Conservation (phyloP, 2,797 vertebrate species). For the Menidia menidia region DNA sequence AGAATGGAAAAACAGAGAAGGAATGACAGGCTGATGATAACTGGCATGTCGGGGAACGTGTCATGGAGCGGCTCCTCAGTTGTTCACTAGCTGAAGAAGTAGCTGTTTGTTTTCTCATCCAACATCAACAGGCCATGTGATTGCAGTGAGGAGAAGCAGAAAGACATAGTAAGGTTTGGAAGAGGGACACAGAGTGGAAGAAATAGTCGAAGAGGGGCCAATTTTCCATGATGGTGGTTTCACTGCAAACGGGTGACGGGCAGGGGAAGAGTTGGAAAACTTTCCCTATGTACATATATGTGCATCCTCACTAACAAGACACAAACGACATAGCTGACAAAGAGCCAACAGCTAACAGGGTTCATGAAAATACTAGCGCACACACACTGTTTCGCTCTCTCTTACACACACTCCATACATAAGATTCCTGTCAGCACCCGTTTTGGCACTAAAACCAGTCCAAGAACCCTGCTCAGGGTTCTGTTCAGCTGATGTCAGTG, state of each 20-base stretch:
- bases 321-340: slow-evolving; percentile 63
- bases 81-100: slow-evolving; percentile 22
- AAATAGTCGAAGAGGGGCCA: slow-evolving; percentile 76
- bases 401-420: slow-evolving; percentile 36
- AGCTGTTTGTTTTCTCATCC: slow-evolving; percentile 38
- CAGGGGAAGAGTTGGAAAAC: slow-evolving; percentile 60
- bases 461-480: slow-evolving; percentile 60
- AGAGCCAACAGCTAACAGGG: slow-evolving; percentile 84
- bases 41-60: slow-evolving; percentile 5
- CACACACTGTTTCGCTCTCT: slow-evolving; percentile 4
- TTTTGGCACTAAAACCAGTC: slow-evolving; percentile 42
- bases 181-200: slow-evolving; percentile 40
- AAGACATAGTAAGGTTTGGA: slow-evolving; percentile 39
- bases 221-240: slow-evolving; percentile 93
- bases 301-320: slow-evolving; percentile 70
- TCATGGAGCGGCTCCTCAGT: slow-evolving; percentile 11
- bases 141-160: slow-evolving; percentile 25
- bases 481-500: slow-evolving; percentile 68
- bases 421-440: slow-evolving; percentile 63
- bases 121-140: slow-evolving; percentile 39
- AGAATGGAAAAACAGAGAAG: neutral
- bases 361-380: slow-evolving; percentile 78
- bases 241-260: slow-evolving; percentile 82
- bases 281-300: slow-evolving; percentile 52
- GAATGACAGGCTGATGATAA: neutral